These are phyloP conservation scores for Centropristis striata DNA, from an alignment of 2,113 vertebrate species.

Conservation along the genomic window DNA sequence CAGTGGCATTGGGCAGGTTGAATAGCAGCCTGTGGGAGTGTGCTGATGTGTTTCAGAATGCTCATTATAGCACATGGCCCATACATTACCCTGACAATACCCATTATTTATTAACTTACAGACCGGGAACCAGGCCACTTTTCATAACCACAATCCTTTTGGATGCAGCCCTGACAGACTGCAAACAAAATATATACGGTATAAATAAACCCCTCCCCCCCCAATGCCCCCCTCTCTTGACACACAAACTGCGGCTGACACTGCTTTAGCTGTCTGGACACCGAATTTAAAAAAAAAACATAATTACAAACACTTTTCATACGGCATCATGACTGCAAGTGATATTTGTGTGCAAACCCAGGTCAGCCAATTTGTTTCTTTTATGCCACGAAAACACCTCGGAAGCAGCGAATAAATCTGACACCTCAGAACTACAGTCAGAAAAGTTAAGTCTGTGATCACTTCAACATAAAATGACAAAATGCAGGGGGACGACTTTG, in stretches of 20 bases:
- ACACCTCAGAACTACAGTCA: constrained; percentile 27
- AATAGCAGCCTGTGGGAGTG: constrained; percentile 66
- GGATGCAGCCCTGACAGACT: constrained; percentile 74
- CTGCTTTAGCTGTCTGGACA: constrained; percentile 13
- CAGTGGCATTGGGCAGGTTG: constrained; percentile 45
- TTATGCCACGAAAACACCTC: neutral
- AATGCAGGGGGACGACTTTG: constrained; percentile 10
- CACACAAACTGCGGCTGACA: constrained; percentile 26
- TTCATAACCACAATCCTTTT: constrained; percentile 64
- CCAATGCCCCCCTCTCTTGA: neutral
- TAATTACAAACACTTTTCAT: constrained; percentile 68
- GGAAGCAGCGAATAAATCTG: constrained; percentile 16
- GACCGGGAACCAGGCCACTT: constrained; percentile 70
- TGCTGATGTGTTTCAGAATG: constrained; percentile 76
- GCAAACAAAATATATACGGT: constrained; percentile 60
- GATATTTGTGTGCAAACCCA: constrained; percentile 41
- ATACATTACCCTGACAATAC: constrained; percentile 80
- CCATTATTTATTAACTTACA: constrained; percentile 83
- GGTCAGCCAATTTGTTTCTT: constrained; percentile 46
- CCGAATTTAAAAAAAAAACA: neutral
- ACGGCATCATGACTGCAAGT: constrained; percentile 25
- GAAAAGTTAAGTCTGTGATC: constrained; percentile 35
- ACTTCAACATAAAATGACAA: constrained; percentile 43
- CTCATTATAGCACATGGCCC: constrained; percentile 81
- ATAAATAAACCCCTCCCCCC: constrained; percentile 67